phyloP scores from a whole-genome alignment of 2,797 vertebrate genomes.

The Picus viridis region DNA sequence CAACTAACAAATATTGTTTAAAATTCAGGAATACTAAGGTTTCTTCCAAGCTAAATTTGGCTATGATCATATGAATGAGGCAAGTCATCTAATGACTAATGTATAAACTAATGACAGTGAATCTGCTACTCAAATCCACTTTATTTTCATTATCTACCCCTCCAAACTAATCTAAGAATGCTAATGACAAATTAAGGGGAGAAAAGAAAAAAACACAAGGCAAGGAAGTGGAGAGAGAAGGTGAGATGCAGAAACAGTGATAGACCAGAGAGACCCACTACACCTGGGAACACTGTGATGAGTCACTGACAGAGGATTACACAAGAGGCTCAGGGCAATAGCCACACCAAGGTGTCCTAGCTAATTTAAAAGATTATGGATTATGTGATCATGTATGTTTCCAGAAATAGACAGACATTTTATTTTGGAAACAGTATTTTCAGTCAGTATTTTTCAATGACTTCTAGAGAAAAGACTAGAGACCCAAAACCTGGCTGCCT shows the following conservation, averaged over 20 bases:
- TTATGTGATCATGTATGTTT: neutral
- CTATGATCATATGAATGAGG: neutral
- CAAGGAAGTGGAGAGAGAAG: neutral
- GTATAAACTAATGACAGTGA: neutral
- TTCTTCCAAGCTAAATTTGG: conserved; percentile 15
- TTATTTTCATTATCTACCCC: conserved; percentile 23
- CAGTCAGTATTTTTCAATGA: neutral
- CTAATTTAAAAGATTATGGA: neutral
- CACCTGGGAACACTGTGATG: neutral
- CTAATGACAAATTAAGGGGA: neutral
- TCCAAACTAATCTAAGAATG: conserved; percentile 23
- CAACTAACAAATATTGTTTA: conserved; percentile 17
- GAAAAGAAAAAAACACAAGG: neutral
- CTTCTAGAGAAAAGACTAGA: neutral
- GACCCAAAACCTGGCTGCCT: neutral
- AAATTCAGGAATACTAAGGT: neutral
- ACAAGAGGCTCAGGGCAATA: neutral
- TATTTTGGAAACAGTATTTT: neutral
- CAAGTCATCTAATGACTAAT: neutral
- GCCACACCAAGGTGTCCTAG: neutral
- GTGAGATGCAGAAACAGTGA: neutral
- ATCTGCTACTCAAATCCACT: conserved; percentile 26
- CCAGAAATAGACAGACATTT: neutral
- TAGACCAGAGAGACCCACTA: neutral
- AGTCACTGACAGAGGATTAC: conserved; percentile 13